Conservation (phyloP, 2,888 invertebrate genomes). For the Volucella zonaria region DNA sequence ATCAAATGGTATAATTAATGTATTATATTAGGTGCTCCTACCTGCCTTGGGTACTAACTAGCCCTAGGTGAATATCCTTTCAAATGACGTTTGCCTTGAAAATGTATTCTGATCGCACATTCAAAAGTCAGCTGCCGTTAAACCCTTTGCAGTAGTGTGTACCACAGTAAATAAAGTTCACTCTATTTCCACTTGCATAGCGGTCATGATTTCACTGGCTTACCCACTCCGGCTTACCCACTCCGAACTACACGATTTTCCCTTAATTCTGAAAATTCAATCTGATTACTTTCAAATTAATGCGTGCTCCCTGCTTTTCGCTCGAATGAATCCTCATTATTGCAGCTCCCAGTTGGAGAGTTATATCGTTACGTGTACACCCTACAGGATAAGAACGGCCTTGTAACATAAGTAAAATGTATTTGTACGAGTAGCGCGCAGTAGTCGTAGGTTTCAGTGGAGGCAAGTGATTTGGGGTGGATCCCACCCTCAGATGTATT, state of each 20-base stretch:
- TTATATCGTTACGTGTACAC: slow-evolving; percentile 14
- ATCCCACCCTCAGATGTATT: background rate
- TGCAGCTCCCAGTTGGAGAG: background rate
- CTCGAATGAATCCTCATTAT: background rate
- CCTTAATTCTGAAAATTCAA: slow-evolving; percentile 19
- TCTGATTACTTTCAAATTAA: slow-evolving; percentile 31
- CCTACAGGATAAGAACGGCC: background rate
- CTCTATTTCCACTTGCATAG: too few species aligned
- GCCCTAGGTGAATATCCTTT: too few species aligned
- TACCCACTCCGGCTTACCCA: too few species aligned
- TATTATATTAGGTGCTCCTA: too few species aligned
- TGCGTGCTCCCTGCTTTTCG: background rate
- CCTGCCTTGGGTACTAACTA: too few species aligned
- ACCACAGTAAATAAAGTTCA: too few species aligned
- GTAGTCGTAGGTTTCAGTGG: background rate
- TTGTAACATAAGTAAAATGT: slow-evolving; percentile 1
- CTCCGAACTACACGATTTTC: background rate
- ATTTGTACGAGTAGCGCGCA: background rate
- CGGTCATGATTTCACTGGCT: too few species aligned
- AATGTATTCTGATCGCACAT: too few species aligned
- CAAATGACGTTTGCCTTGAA: too few species aligned
- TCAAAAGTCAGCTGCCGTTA: too few species aligned
- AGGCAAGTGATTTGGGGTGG: background rate
- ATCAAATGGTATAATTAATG: too few species aligned
- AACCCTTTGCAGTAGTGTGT: too few species aligned